Percentiles rank a stretch among this genome's conserved stretches.
Evolutionary conservation across 2,797 vertebrate genomes (phyloP).

Genomic region (Pangasius larnaudii): DNA sequence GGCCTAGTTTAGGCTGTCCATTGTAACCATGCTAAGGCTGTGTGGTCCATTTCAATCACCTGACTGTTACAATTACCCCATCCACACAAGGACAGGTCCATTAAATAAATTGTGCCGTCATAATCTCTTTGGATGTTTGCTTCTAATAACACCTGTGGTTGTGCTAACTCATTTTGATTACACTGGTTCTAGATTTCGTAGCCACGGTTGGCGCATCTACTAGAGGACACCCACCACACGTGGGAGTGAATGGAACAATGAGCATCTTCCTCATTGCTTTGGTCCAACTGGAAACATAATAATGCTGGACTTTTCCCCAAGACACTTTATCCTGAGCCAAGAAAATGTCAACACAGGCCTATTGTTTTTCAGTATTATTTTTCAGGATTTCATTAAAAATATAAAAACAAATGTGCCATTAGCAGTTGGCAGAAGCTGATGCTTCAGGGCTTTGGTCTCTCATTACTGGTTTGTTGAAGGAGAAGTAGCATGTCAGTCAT

Average conservation of each 20-base stretch:
- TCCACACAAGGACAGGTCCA: constrained; percentile 73
- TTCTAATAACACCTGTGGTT: constrained; percentile 77
- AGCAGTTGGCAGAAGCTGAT: not conserved
- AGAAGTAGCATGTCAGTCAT: not conserved
- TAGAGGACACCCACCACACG: not conserved
- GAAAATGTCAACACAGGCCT: not conserved
- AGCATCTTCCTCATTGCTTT: not conserved
- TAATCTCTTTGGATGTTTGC: constrained; percentile 80
- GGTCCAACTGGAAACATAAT: not conserved
- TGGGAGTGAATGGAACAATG: not conserved
- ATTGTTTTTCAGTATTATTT: not conserved
- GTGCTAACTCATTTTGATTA: constrained; percentile 82
- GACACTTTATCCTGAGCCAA: not conserved
- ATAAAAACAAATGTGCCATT: not conserved
- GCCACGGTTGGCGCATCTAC: constrained; percentile 40
- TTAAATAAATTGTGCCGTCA: constrained; percentile 84
- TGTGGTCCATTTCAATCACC: constrained; percentile 68
- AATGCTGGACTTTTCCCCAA: not conserved
- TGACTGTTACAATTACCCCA: constrained; percentile 33
- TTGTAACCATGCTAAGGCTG: constrained; percentile 33
- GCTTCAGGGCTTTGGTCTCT: not conserved
- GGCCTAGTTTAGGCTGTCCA: constrained; percentile 9
- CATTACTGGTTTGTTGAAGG: not conserved
- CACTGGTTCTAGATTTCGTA: constrained; percentile 65
- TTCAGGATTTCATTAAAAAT: not conserved